phyloP scores from a whole-genome alignment of 2,888 invertebrate species.

The Amphimallon solstitiale region DNA sequence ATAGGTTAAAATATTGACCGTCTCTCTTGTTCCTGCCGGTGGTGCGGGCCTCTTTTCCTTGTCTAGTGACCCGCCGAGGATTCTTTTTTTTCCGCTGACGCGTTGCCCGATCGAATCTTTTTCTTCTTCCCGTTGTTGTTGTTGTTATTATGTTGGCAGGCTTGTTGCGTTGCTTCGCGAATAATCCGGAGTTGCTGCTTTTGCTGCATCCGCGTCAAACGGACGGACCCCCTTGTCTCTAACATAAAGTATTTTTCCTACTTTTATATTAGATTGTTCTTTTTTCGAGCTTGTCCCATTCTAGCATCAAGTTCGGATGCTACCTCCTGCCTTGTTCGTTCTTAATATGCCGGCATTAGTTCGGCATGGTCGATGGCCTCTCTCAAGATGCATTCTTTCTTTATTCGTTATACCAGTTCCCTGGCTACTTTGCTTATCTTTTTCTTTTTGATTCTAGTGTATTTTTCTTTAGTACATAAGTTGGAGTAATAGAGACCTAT shows the following conservation, averaged over 20 bases:
- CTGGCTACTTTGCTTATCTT: neutral
- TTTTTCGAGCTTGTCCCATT: constrained; percentile 49
- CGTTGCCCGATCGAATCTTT: constrained; percentile 45
- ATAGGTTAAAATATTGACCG: constrained; percentile 58
- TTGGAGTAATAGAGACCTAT: too few species aligned
- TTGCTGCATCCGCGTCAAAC: constrained; percentile 3
- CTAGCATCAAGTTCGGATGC: neutral
- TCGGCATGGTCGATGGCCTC: constrained; percentile 1
- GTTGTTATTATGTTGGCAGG: constrained; percentile 33
- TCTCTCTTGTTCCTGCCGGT: constrained; percentile 56
- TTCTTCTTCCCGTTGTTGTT: constrained; percentile 45
- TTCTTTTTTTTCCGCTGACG: constrained; percentile 49
- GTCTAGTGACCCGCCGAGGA: constrained; percentile 58
- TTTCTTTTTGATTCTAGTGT: neutral
- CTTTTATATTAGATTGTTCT: constrained; percentile 56
- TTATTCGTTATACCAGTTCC: neutral
- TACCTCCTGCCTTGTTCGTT: neutral
- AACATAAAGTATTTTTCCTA: constrained; percentile 53
- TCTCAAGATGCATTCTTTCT: constrained; percentile 7
- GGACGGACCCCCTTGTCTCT: constrained; percentile 58
- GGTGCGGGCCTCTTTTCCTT: constrained; percentile 52
- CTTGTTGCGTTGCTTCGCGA: constrained; percentile 3
- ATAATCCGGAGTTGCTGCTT: neutral
- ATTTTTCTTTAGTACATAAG: neutral
- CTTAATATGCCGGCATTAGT: constrained; percentile 12